Conservation (phyloP, 2,113 vertebrate genomes). For the Panthera leo region DNA sequence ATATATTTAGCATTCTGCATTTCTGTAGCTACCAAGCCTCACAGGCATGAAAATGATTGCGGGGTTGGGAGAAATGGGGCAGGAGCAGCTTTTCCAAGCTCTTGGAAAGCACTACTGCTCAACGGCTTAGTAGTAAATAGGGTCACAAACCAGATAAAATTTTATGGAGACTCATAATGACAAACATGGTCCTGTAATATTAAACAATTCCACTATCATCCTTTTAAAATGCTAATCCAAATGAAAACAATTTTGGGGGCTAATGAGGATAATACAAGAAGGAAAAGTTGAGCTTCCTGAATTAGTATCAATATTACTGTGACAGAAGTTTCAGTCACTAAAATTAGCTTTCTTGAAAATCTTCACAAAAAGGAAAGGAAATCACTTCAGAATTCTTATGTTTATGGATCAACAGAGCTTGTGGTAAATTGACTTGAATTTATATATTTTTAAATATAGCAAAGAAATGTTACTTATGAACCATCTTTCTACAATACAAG, state of each 20-base stretch:
- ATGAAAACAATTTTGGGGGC: neutral
- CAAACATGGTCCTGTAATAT: neutral
- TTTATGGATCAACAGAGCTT: neutral
- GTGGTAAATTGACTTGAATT: neutral
- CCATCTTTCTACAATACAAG: neutral
- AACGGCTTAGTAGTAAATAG: neutral
- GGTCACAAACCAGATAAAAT: neutral
- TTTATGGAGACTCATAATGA: slow-evolving; percentile 41
- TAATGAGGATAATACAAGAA: neutral
- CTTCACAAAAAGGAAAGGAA: neutral
- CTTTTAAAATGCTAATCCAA: slow-evolving; percentile 30
- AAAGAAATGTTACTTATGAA: slow-evolving; percentile 16
- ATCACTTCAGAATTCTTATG: slow-evolving; percentile 2
- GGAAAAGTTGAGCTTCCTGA: slow-evolving; percentile 35
- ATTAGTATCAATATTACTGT: neutral
- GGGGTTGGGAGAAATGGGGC: neutral
- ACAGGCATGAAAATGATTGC: neutral
- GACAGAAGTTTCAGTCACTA: neutral
- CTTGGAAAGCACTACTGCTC: neutral
- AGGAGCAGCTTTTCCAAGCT: neutral
- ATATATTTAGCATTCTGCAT: neutral
- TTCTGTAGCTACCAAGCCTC: neutral
- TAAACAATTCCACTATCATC: neutral
- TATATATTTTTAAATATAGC: neutral
- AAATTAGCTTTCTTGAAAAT: neutral